phyloP scores from a whole-genome alignment of 2,888 invertebrate genomes.

The Yponomeuta plumbellus region DNA sequence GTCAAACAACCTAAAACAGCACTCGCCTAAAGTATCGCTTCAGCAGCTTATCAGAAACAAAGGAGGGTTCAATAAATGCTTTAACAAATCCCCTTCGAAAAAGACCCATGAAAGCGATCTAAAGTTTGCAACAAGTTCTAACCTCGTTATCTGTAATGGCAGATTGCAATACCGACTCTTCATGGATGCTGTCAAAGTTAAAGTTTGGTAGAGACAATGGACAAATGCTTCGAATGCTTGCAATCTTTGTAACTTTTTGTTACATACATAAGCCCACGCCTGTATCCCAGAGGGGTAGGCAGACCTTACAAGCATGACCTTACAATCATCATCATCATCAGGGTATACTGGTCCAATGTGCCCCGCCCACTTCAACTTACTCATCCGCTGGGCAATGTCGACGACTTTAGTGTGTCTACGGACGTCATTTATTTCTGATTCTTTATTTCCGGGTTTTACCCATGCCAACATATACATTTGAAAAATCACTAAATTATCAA shows the following conservation, averaged over 20 bases:
- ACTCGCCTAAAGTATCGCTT: background rate
- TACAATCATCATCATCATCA: too few species aligned
- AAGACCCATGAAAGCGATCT: background rate
- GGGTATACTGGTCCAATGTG: too few species aligned
- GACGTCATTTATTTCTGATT: too few species aligned
- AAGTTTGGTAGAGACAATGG: background rate
- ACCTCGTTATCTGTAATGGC: conserved; percentile 12
- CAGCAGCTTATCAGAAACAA: background rate
- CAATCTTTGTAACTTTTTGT: too few species aligned
- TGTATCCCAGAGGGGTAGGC: too few species aligned
- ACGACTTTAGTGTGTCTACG: too few species aligned
- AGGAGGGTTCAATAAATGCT: background rate
- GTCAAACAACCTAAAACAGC: background rate
- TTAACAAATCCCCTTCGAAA: background rate
- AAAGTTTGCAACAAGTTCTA: background rate
- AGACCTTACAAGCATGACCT: too few species aligned
- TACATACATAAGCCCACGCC: too few species aligned
- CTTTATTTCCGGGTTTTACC: too few species aligned
- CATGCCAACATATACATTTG: background rate
- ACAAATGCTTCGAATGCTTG: too few species aligned
- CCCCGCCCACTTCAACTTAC: too few species aligned
- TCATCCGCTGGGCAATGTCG: too few species aligned
- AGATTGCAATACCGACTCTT: background rate
- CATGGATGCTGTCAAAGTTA: background rate
- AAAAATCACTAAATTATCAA: background rate